phyloP scores from a whole-genome alignment of 2,797 vertebrate species.

The Podarcis siculus region DNA sequence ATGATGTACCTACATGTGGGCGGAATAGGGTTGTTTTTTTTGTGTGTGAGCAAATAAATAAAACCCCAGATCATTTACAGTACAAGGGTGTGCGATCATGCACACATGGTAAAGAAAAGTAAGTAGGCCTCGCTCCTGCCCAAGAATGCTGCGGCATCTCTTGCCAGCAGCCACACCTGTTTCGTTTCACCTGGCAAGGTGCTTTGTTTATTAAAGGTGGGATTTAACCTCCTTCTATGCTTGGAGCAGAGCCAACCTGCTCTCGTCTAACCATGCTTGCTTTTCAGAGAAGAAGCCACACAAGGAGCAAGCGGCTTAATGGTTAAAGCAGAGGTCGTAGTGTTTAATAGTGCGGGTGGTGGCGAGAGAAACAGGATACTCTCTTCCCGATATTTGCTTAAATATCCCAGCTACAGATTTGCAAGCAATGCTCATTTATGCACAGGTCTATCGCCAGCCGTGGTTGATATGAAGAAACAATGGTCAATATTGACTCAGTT shows the following conservation, averaged over 20 bases:
- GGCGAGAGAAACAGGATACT: too few species aligned
- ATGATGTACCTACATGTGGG: too few species aligned
- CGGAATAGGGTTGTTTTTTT: too few species aligned
- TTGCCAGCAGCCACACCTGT: neutral
- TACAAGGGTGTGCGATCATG: neutral
- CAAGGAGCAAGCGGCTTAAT: neutral
- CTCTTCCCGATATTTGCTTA: neutral
- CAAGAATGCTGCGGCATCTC: neutral
- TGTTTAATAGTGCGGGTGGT: too few species aligned
- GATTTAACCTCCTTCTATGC: neutral
- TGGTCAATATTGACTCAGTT: neutral
- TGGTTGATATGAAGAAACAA: neutral
- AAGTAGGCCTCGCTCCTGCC: neutral
- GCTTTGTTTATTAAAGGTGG: slow-evolving; percentile 33
- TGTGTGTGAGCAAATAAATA: too few species aligned
- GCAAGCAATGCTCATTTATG: neutral
- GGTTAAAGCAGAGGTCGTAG: neutral
- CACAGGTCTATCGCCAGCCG: neutral
- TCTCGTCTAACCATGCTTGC: neutral
- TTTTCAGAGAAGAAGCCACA: neutral
- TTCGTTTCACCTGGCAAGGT: neutral
- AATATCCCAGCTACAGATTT: neutral
- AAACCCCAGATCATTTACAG: neutral
- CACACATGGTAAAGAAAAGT: neutral
- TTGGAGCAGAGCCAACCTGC: neutral